Conservation (phyloP, 2,797 vertebrate species). For the Prionace glauca region DNA sequence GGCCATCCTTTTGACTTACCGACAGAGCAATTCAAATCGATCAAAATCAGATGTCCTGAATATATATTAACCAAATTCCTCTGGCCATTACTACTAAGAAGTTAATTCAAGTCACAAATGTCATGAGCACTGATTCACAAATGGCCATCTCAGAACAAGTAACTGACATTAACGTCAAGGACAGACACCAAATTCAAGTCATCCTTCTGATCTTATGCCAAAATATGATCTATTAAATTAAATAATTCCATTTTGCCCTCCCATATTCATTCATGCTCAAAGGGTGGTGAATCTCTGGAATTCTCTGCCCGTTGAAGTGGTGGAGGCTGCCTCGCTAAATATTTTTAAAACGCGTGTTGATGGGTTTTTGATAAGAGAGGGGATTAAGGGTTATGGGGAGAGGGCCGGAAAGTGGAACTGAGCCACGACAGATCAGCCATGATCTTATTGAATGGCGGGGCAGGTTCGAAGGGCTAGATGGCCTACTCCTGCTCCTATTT, state of each 20-base stretch:
- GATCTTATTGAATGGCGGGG: no score
- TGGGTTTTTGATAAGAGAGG: no score
- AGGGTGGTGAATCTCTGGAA: no score
- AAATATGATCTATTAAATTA: conserved; percentile 5
- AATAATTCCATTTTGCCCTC: background rate
- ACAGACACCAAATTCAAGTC: background rate
- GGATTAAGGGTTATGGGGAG: no score
- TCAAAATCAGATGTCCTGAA: conserved; percentile 8
- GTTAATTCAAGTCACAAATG: background rate
- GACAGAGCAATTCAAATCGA: background rate
- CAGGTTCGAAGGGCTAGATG: no score
- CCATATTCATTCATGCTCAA: background rate
- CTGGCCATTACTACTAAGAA: background rate
- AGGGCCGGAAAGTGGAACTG: no score
- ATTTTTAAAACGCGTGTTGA: no score
- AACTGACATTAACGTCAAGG: background rate
- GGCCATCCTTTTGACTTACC: background rate
- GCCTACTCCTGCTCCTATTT: no score
- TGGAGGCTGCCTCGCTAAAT: no score
- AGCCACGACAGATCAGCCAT: no score
- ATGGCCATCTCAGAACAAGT: background rate
- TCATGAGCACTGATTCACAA: background rate
- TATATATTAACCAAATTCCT: background rate
- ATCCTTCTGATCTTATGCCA: background rate
- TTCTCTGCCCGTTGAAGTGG: no score